Base-by-base conservation (phyloP, 2,797 vertebrate genomes). In the Enteromius unitaeniatus region DNA sequence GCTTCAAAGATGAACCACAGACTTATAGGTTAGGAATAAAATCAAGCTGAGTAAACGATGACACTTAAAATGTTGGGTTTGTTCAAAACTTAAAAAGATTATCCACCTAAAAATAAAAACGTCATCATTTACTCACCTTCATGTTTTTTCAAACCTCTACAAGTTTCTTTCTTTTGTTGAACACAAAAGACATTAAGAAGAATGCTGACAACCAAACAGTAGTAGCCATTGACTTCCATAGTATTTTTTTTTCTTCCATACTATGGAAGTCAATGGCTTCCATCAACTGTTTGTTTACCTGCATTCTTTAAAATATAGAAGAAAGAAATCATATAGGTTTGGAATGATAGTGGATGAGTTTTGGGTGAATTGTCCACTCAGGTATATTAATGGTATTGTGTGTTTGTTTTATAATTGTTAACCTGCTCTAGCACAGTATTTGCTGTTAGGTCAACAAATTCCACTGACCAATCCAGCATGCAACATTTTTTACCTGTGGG, bases 401-500 rank as follows among this genome's bases (percentile, higher is more conserved):
- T n/a, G 26, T 49, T n/a, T 78, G 3, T n/a, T 49, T 34, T n/a
- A 47, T 13, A 58, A 55, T 73, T 31, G 45, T 73, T 51, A 34
- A 53, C 31, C 19, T 55, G 10, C 28, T 55, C 19, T 6, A 31
- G 51, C 23, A 70, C 10, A 28, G 11, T 11, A 45, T 70, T 3
- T 74, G 8, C 40, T 5, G 67, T 60, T 60, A 34, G 23, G 7
- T 40, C 45, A 80, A 80, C 55, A 83, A 60, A 81, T 86, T 47
- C 81, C 65, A 78, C 23, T 31, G 62, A 70, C 49, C n/a, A 13
- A 26, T 19, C 23, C 49, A 75, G 37, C 53, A 65, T 31, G 47
- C 73, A 28, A 60, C 31, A 42, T 65, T 88, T 74, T 82, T 84
- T 68, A 65, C 49, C 11, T 23, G 64, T 70, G 73, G 73, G 31